Evolutionary conservation across 2,113 vertebrate genomes (phyloP).

Genomic region (Mobula hypostoma): DNA sequence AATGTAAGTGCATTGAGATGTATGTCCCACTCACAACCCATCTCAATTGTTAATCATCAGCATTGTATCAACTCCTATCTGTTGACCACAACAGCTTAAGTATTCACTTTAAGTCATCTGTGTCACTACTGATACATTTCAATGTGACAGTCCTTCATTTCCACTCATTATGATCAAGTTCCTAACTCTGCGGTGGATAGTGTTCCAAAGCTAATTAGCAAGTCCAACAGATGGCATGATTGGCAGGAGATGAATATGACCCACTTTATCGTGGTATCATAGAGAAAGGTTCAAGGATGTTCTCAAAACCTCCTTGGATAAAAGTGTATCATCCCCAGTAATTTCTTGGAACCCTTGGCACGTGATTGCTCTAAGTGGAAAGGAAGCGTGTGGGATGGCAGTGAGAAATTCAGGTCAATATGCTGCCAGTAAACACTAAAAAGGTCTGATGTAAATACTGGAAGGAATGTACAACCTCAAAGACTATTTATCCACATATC

Average conservation of each 20-base stretch:
- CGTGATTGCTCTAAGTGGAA: too few relatives aligned
- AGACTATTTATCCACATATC: too few relatives aligned
- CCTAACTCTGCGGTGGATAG: not conserved
- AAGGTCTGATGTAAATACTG: too few relatives aligned
- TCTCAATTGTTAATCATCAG: slow-evolving; percentile 11
- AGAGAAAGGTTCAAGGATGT: too few relatives aligned
- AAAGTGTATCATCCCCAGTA: too few relatives aligned
- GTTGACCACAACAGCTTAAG: not conserved
- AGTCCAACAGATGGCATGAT: not conserved
- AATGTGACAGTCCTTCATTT: not conserved
- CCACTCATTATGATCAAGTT: slow-evolving; percentile 14
- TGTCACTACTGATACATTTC: not conserved
- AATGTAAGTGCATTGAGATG: not conserved
- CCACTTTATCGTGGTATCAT: not conserved
- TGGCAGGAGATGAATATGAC: not conserved
- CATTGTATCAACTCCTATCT: not conserved
- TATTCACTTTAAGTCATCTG: not conserved
- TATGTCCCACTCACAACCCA: not conserved
- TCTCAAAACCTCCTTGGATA: too few relatives aligned
- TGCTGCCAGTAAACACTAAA: too few relatives aligned
- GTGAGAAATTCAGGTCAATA: too few relatives aligned
- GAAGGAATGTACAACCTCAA: too few relatives aligned
- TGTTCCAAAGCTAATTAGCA: not conserved
- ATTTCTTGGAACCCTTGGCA: too few relatives aligned
- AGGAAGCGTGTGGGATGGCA: too few relatives aligned